These are phyloP conservation scores for Trissolcus basalis DNA, from an alignment of 1,140 invertebrate species.

Conservation along the genomic window DNA sequence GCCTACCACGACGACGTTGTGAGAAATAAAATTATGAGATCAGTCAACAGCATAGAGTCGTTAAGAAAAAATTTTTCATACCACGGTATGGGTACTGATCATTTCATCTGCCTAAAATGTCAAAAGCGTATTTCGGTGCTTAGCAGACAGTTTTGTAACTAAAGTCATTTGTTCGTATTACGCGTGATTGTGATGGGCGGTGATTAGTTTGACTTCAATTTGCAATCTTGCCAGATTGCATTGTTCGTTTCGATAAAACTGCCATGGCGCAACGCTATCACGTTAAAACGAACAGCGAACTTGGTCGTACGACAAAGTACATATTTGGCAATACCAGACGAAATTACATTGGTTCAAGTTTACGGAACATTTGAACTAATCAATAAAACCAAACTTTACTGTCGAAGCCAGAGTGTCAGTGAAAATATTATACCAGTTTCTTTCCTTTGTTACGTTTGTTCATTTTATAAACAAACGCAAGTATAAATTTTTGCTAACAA, in stretches of 20 bases:
- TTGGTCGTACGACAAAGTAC: constrained; percentile 47
- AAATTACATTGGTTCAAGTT: constrained; percentile 43
- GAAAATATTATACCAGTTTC: constrained; percentile 4
- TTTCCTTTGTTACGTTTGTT: no score
- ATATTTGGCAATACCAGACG: constrained; percentile 53
- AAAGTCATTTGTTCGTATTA: constrained; percentile 25
- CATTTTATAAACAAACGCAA: no score
- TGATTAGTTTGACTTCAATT: constrained; percentile 51
- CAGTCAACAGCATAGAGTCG: constrained; percentile 42
- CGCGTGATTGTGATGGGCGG: constrained; percentile 15
- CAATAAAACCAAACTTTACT: constrained; percentile 10
- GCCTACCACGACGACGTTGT: constrained; percentile 21
- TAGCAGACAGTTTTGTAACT: constrained; percentile 10
- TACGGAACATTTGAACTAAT: constrained; percentile 29
- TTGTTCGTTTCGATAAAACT: constrained; percentile 31
- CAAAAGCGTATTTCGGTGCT: constrained; percentile 17
- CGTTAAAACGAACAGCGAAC: constrained; percentile 39
- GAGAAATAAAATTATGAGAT: constrained; percentile 52
- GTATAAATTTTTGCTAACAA: no score
- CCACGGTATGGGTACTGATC: constrained; percentile 35
- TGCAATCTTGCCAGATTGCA: constrained; percentile 41
- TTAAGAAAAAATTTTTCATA: constrained; percentile 51
- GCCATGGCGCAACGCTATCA: constrained; percentile 30
- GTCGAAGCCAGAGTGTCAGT: constrained; percentile 3
- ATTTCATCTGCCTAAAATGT: constrained; percentile 40